Conservation (phyloP, 37 sponge, comb jelly and placozoan species). For the Beroe forskalii region DNA sequence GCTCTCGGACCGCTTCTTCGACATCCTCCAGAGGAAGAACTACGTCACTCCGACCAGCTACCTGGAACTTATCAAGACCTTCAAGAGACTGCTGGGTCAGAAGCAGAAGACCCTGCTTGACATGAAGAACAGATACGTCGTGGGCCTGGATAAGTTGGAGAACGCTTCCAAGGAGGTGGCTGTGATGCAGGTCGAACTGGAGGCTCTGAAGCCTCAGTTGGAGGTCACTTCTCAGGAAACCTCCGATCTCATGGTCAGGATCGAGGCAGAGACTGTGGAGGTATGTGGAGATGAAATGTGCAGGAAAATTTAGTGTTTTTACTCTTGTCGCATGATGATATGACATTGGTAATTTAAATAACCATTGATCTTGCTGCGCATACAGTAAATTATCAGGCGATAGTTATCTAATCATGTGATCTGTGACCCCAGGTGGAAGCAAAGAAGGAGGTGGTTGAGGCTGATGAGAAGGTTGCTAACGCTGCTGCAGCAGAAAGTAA, state of each 20-base stretch:
- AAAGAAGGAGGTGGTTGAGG: conserved; percentile 96
- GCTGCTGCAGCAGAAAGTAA: conserved; percentile 88
- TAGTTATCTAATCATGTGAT: too few species aligned
- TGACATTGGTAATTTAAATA: too few species aligned
- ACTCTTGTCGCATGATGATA: too few species aligned
- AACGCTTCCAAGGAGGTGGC: conserved; percentile 92
- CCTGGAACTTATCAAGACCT: conserved; percentile 94
- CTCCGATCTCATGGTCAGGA: conserved; percentile 89
- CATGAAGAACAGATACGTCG: conserved; percentile 79
- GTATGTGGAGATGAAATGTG: background rate
- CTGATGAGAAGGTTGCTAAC: conserved; percentile 96
- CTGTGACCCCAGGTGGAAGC: conserved; percentile 84
- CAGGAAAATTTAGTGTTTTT: too few species aligned
- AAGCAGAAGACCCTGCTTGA: conserved; percentile 79
- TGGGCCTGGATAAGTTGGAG: conserved; percentile 90
- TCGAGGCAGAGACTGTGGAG: conserved; percentile 96
- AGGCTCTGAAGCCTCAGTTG: conserved; percentile 91
- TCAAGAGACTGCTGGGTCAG: conserved; percentile 78
- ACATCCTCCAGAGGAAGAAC: conserved; percentile 85
- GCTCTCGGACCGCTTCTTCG: conserved; percentile 74
- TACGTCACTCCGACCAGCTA: conserved; percentile 98
- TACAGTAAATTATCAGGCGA: too few species aligned
- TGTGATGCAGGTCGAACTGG: conserved; percentile 92
- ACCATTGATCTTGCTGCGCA: too few species aligned
- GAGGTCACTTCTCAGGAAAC: conserved; percentile 94